Evolutionary conservation across 2,888 invertebrate genomes (phyloP), one percentile per base, ranked within the genome.

Genomic region (Protonemura montana): DNA sequence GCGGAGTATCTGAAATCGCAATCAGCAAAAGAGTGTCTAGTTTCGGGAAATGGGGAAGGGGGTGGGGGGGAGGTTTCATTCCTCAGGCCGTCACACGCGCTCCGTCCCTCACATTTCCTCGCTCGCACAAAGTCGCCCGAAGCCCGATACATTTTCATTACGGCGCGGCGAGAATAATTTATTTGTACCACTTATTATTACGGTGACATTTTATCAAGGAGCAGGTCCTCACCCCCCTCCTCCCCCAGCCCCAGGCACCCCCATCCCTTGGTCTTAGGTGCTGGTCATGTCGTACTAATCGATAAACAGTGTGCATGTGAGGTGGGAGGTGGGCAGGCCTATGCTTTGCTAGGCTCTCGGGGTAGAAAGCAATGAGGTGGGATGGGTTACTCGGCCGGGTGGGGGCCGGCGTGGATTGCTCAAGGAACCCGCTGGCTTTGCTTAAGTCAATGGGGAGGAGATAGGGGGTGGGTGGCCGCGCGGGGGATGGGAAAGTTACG

Each of bases 241-340:
- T 28, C 80, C 80, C 80, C 21, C 59, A 59, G 59, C 59, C 59
- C 59, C 13, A 59, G 59, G 59, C 59, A 16, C 85, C 87, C 82
- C 87, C 82, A 86, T 42, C 85, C 86, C 82, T 83, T 30, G 80
- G 84, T 81, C 87, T 86, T 87, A 88, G 88, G 88, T 88, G 87
- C 87, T 88, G 88, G 88, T 88, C 88, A 88, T 88, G 88, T 87
- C 88, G 87, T 86, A 85, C 86, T 88, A 87, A 88, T 88, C 88
- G 88, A 88, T 88, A 88, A 87, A 88, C 88, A 88, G 85, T 83
- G 84, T 76, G 86, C 86, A 86, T 86, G 86, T 86, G 86, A 81
- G 81, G 59, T 21, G 59, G 59, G 16, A 59, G 59, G 59, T 21
- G 59, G 59, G 59, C 59, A 59, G 59, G 59, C 59, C 59, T 21